A percentile compares a stretch with the other conserved stretches of the same genome.
Evolutionary conservation across 2,797 vertebrate genomes (phyloP).

Genomic region (Characodon lateralis): DNA sequence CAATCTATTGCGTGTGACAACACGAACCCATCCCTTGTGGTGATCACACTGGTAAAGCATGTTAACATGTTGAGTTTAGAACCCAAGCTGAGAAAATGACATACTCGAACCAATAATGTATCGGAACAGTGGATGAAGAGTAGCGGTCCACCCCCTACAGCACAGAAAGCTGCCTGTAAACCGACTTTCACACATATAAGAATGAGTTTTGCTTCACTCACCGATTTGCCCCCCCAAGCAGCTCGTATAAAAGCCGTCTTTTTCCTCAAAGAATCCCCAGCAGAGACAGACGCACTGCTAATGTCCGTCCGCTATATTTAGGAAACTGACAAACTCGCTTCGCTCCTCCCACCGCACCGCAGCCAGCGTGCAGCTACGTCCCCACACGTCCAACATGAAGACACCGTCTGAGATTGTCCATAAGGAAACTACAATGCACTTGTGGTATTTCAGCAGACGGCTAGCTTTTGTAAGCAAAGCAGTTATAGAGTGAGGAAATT

Average conservation of each 20-base stretch:
- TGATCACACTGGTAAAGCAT: neutral
- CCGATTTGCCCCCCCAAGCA: conserved; percentile 3
- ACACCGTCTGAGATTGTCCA: neutral
- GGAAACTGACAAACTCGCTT: conserved; percentile 65
- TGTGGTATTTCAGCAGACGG: too few relatives aligned
- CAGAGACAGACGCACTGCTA: neutral
- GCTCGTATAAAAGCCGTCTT: conserved; percentile 3
- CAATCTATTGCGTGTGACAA: neutral
- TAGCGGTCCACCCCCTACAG: neutral
- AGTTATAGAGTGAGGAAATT: neutral
- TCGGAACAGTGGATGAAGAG: neutral
- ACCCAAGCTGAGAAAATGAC: neutral
- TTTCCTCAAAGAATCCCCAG: conserved; percentile 11
- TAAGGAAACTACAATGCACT: too few relatives aligned
- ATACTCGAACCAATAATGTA: neutral
- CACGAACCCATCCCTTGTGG: neutral
- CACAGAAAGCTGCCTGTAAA: neutral
- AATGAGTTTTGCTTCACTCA: conserved; percentile 31
- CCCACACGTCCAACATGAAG: neutral
- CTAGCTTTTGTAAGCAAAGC: too few relatives aligned
- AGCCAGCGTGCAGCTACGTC: neutral
- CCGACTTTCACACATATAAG: neutral
- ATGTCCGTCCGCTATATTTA: conserved; percentile 57
- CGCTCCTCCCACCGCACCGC: conserved; percentile 61
- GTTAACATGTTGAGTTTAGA: neutral